Evolutionary conservation across 2,797 vertebrate species (phyloP), one percentile per base, ranked within the genome.

Genomic region (Eptatretus atami): DNA sequence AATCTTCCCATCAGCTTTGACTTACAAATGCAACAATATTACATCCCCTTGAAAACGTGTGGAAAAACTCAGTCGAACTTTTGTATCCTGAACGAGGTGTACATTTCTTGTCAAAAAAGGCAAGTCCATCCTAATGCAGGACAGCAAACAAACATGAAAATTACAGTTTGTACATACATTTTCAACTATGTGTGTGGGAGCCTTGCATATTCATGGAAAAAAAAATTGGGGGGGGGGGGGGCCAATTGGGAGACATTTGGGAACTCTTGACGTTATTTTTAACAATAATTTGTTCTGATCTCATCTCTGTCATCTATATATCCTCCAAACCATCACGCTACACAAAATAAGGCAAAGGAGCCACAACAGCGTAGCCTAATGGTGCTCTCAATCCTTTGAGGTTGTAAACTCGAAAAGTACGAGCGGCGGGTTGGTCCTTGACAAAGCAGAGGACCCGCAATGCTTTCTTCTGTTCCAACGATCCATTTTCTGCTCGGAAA

Each of bases 381-480:
- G 31, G 31, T 44, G 57, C 25, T n/a, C 57, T 81, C 71, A 90
- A n/a, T n/a, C n/a, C 85, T 78, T 76, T 80, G 64, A 84, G 53
- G 54, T 82, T 73, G 11, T 76, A 88, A 70, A 88, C 71, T 15
- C 82, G 78, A 52, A 88, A 82, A 90, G 73, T 83, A 92, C 65
- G 83, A 86, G 63, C 83, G 81, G 78, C 1, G 72, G 77, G 69
- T 83, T 83, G n/a, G 74, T 92, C 86, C 69, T 88, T 86, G 67
- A 85, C 72, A 3, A 90, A 80, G 71, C 84, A 86, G 65, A 79
- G 69, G 44, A 80, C 78, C 84, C 86, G 1, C 77, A 78, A 65
- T 80, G 75, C 71, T 82, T n/a, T 80, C 67, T 79, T 71, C 61
- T 73, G 78, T n/a, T n/a, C 86, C 86, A 88, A 71, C 77, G n/a